These are phyloP conservation scores for Drosophila sp. DNA, from an alignment of 1,140 invertebrate genomes.

Conservation along the genomic window DNA sequence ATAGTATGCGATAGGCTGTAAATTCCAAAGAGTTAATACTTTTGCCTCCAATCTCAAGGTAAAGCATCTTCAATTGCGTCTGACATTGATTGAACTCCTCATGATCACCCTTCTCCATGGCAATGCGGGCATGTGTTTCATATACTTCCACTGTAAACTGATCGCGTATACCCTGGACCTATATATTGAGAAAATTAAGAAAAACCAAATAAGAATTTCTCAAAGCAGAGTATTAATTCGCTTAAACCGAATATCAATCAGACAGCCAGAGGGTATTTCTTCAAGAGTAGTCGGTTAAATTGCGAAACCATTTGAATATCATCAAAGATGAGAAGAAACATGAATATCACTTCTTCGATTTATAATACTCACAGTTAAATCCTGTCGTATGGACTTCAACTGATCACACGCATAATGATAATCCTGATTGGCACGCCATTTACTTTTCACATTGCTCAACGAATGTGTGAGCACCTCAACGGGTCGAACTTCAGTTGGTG, in stretches of 20 bases:
- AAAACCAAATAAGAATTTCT: neutral
- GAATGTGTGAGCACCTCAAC: slow-evolving; percentile 92
- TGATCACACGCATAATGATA: slow-evolving; percentile 99
- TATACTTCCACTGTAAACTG: slow-evolving; percentile 98
- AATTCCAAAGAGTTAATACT: slow-evolving; percentile 92
- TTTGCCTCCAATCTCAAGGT: slow-evolving; percentile 88
- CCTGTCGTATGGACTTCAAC: slow-evolving; percentile 98
- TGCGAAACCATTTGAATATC: slow-evolving; percentile 16
- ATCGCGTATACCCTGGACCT: slow-evolving; percentile 97
- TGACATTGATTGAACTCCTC: slow-evolving; percentile 99
- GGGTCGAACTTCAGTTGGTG: slow-evolving; percentile 95
- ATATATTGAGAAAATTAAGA: slow-evolving; percentile 37
- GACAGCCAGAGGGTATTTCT: slow-evolving; percentile 7
- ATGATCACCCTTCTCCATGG: slow-evolving; percentile 98
- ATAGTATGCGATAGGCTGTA: slow-evolving; percentile 96
- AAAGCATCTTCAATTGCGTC: slow-evolving; percentile 97
- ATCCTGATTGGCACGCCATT: slow-evolving; percentile 95
- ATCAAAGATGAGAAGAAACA: neutral
- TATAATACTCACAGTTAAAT: slow-evolving; percentile 92
- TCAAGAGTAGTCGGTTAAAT: slow-evolving; percentile 1
- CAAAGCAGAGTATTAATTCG: neutral
- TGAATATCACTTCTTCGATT: neutral
- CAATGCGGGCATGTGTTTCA: slow-evolving; percentile 98
- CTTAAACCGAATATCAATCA: neutral
- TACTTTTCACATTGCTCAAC: slow-evolving; percentile 93